These are phyloP conservation scores for Dryoscopus gambensis DNA, from an alignment of 2,113 vertebrate species.

Conservation along the genomic window DNA sequence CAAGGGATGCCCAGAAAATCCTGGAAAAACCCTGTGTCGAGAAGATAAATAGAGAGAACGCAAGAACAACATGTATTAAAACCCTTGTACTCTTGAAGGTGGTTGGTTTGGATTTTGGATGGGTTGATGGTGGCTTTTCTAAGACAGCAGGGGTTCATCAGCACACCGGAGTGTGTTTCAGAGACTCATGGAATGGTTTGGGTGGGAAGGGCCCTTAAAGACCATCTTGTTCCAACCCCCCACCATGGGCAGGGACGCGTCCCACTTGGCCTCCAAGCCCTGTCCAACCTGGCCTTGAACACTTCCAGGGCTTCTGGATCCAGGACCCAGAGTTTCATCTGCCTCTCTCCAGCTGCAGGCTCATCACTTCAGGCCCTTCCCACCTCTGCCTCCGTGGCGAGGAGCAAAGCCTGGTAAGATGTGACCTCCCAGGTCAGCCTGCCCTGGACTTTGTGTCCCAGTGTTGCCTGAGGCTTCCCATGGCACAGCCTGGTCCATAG, in stretches of 20 bases:
- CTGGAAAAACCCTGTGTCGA: background rate
- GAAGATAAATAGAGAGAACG: background rate
- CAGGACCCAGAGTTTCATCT: background rate
- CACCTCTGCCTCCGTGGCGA: background rate
- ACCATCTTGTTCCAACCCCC: background rate
- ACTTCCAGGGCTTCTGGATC: background rate
- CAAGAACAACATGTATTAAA: accelerated
- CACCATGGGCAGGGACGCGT: background rate
- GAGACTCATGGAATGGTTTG: background rate
- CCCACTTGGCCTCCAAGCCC: background rate
- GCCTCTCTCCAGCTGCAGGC: background rate
- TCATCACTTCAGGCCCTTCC: background rate
- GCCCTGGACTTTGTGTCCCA: background rate
- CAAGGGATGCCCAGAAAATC: background rate
- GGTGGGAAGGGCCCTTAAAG: no score
- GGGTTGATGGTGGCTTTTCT: background rate
- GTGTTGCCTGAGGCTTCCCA: background rate
- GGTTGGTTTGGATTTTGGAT: background rate
- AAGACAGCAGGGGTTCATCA: accelerated
- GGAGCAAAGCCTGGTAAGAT: background rate
- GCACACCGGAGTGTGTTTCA: background rate
- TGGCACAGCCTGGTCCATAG: background rate
- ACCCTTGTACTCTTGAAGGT: background rate
- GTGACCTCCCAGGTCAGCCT: background rate
- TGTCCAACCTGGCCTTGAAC: background rate